Base-by-base conservation (phyloP, 2,797 vertebrate species). In the Myripristis jacobus region DNA sequence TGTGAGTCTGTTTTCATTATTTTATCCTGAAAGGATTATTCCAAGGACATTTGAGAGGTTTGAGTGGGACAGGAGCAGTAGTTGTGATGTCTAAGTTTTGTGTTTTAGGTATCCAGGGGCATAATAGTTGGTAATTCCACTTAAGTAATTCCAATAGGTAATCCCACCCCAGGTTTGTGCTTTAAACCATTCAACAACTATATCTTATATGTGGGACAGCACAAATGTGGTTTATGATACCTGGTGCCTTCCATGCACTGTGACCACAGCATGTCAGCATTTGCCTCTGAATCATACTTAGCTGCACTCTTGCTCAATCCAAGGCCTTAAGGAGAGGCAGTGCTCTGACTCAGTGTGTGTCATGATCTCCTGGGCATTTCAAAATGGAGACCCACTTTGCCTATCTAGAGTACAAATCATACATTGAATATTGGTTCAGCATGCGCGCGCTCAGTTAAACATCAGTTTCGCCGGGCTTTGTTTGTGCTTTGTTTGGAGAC, bases 371-470 rank as follows among this genome's bases (percentile, higher is more conserved):
- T 56, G 31, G 76, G 62, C 44, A 55, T 47, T 71, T 81, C 75
- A 84, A 79, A 83, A 84, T 87, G 87, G 83, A 79, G 74, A 77
- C 81, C 9, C 25, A 24, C 66, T 22, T 58, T 44, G 24, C 3
- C 12, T 18, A 44, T 24, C 2, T 22, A 46, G 38, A 3, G 4
- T 27, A 21, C 31, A 36, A 75, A 47, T 60, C n/a, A 27, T 24
- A 22, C 11, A 19, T 22, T 16, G 10, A 9, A 61, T 52, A 64
- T 61, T 66, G 34, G 66, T 21, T 55, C 27, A 22, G 41, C 64
- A 11, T 18, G 2, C 24, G 16, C 31, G 38, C 50, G 24, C 73
- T 44, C 27, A 31, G 27, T 47, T 10, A 3, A 27, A 36, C 21
- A 8, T 60, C 11, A 19, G 2, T 29, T 18, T 71, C 27, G 53